phyloP scores from a whole-genome alignment of 2,797 vertebrate species.

The Sebastolobus alascanus region DNA sequence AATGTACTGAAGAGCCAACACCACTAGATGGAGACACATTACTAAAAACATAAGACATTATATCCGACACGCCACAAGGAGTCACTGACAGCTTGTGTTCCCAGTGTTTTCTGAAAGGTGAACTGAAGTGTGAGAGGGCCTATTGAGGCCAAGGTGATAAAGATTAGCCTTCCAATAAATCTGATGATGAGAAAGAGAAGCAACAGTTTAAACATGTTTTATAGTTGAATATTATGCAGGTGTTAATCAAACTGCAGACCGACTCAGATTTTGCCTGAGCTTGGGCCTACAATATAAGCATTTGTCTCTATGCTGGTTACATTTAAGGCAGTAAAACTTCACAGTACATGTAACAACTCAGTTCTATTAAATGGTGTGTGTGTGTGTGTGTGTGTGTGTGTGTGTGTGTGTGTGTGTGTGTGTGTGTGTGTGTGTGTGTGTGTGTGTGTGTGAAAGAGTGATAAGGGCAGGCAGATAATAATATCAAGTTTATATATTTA shows the following conservation, averaged over 20 bases:
- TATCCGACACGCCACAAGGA: not conserved
- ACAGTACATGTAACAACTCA: not conserved
- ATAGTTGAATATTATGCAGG: slow-evolving; percentile 30
- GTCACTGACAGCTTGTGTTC: not conserved
- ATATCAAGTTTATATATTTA: slow-evolving; percentile 32
- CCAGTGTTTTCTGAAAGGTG: slow-evolving; percentile 35
- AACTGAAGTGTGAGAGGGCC: slow-evolving; percentile 50
- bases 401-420: too few species aligned
- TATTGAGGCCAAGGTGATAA: slow-evolving; percentile 67
- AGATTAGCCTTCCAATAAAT: slow-evolving; percentile 47
- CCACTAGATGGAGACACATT: slow-evolving; percentile 67
- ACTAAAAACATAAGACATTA: not conserved
- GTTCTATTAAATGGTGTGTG: not conserved
- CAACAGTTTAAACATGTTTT: slow-evolving; percentile 28
- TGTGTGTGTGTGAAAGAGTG: not conserved
- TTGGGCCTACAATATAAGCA: not conserved
- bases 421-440: too few species aligned
- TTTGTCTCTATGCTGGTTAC: not conserved
- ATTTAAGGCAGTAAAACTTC: not conserved
- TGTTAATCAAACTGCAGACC: slow-evolving; percentile 20
- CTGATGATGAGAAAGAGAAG: slow-evolving; percentile 59
- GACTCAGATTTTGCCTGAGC: not conserved
- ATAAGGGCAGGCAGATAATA: slow-evolving; percentile 9
- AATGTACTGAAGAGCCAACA: not conserved
- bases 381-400: not conserved